Evolutionary conservation across 2,113 vertebrate species (phyloP).

Genomic region (Seriola rivoliana): DNA sequence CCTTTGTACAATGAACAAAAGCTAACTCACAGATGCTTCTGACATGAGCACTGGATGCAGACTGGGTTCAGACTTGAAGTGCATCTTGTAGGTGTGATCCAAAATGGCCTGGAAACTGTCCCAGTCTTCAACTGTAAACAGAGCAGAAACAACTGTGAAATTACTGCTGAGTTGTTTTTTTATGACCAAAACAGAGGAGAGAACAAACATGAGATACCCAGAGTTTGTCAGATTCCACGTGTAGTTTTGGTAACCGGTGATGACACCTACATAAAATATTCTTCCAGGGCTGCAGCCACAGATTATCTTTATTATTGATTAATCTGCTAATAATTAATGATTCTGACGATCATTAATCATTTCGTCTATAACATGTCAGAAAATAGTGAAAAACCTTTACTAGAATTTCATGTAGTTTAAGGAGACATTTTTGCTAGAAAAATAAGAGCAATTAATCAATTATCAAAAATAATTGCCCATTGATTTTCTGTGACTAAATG

Average conservation of each 20-base stretch:
- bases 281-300: background rate
- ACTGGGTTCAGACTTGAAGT: constrained; percentile 98
- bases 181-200: background rate
- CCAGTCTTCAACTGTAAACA: constrained; percentile 96
- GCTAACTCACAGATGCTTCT: constrained; percentile 93
- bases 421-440: too few species aligned
- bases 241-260: background rate
- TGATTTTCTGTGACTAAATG: too few species aligned
- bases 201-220: background rate
- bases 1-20: background rate
- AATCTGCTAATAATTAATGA: background rate
- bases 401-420: too few species aligned
- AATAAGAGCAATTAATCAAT: too few species aligned
- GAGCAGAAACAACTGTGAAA: constrained; percentile 7
- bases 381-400: background rate
- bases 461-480: too few species aligned
- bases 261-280: background rate
- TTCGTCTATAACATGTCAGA: background rate
- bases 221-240: background rate
- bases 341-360: background rate
- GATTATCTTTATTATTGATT: background rate
- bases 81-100: constrained; percentile 99
- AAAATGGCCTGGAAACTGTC: constrained; percentile 98
- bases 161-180: background rate
- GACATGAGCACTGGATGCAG: constrained; percentile 99